phyloP scores from a whole-genome alignment of 1,140 invertebrate species.

The Stenopsyche tienmushanensis region DNA sequence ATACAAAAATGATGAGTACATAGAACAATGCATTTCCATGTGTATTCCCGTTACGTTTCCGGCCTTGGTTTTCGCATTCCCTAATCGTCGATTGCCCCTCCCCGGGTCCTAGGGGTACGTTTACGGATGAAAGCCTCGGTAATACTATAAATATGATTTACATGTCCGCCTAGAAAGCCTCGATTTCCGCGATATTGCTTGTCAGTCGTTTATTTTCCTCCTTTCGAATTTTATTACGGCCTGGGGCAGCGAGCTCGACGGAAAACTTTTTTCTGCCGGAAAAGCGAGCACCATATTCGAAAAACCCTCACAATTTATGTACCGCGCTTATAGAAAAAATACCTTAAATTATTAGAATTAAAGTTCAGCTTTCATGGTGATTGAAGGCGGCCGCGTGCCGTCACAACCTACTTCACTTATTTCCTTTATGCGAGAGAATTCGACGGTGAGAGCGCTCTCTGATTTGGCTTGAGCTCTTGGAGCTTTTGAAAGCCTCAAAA shows the following conservation, averaged over 20 bases:
- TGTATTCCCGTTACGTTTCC: too few species aligned
- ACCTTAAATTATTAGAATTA: background rate
- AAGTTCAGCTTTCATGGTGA: background rate
- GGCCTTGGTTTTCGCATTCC: too few species aligned
- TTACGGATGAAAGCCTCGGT: background rate
- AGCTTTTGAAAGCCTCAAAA: too few species aligned
- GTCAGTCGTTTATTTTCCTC: constrained; percentile 36
- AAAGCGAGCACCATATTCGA: constrained; percentile 5
- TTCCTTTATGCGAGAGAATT: too few species aligned
- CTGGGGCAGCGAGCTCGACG: background rate
- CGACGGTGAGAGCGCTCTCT: too few species aligned
- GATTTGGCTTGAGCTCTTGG: too few species aligned
- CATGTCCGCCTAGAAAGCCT: constrained; percentile 26
- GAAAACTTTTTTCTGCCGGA: background rate
- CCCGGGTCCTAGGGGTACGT: too few species aligned
- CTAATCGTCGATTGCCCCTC: too few species aligned
- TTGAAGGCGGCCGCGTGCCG: background rate
- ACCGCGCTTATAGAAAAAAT: background rate
- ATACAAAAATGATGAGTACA: too few species aligned
- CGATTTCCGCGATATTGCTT: constrained; percentile 28
- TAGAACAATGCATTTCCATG: too few species aligned
- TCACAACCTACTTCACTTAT: too few species aligned
- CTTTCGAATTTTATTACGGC: constrained; percentile 32
- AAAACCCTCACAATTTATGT: constrained; percentile 7
- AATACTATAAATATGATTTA: constrained; percentile 39